These are phyloP conservation scores for Poecilia latipinna DNA, from an alignment of 2,113 vertebrate genomes.

Conservation along the genomic window DNA sequence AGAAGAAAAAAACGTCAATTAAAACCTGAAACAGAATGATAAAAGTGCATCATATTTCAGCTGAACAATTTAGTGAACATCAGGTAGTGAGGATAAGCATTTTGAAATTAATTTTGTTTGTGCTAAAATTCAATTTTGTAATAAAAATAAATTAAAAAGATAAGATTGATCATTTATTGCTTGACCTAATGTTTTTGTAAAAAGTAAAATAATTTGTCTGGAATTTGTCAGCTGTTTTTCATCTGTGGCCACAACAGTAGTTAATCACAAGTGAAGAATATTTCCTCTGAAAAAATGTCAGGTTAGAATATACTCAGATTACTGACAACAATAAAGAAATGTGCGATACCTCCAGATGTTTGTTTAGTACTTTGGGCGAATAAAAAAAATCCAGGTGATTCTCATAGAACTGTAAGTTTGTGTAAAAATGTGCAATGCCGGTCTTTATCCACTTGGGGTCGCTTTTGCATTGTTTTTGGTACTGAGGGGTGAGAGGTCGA, in stretches of 20 bases:
- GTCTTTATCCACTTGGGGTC: conserved; percentile 27
- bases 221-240: too few species aligned
- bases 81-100: too few species aligned
- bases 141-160: neutral
- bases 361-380: neutral
- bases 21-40: neutral
- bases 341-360: neutral
- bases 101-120: too few species aligned
- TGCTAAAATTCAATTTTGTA: too few species aligned
- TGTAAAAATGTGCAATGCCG: neutral
- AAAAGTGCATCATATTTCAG: neutral
- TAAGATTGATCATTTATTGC: too few species aligned
- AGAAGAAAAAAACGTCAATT: neutral
- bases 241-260: neutral
- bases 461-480: neutral
- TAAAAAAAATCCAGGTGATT: neutral
- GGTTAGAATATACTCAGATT: neutral
- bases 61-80: neutral
- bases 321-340: neutral
- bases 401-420: neutral
- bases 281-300: neutral
- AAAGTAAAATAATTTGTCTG: too few species aligned
- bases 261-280: neutral
- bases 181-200: too few species aligned
- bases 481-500: conserved; percentile 54